Evolutionary conservation across 2,888 invertebrate species (phyloP).

Genomic region (Hesperia comma): DNA sequence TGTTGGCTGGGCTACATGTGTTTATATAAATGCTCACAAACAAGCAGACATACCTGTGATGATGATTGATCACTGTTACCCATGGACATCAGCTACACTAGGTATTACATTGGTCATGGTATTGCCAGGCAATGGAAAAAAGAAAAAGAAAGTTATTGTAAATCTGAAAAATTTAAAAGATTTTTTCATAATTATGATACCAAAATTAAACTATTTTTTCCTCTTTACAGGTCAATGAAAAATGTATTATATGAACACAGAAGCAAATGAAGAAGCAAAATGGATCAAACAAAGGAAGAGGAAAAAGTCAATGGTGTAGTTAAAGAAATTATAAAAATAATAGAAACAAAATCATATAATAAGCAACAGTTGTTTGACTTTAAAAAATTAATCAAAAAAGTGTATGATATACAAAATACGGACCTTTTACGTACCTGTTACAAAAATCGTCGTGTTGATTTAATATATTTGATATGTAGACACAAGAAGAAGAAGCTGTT

Average conservation of each 20-base stretch:
- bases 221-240: background rate
- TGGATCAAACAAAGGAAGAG: background rate
- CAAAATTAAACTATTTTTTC: too few species aligned
- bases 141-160: too few species aligned
- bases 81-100: too few species aligned
- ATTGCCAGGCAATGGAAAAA: too few species aligned
- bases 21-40: too few species aligned
- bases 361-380: conserved; percentile 19
- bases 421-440: conserved; percentile 20
- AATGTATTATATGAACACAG: background rate
- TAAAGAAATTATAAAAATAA: background rate
- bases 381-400: conserved; percentile 17
- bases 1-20: too few species aligned
- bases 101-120: too few species aligned
- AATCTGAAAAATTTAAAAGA: too few species aligned
- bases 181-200: too few species aligned
- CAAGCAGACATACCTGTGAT: too few species aligned
- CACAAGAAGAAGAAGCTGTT: conserved; percentile 28
- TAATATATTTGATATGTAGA: conserved; percentile 31
- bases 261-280: background rate
- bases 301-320: background rate
- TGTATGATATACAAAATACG: conserved; percentile 29
- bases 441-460: conserved; percentile 12
- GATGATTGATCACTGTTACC: too few species aligned
- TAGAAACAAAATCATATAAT: conserved; percentile 2